Evolutionary conservation across 2,888 invertebrate species (phyloP).

Genomic region (Drosophila affinis): DNA sequence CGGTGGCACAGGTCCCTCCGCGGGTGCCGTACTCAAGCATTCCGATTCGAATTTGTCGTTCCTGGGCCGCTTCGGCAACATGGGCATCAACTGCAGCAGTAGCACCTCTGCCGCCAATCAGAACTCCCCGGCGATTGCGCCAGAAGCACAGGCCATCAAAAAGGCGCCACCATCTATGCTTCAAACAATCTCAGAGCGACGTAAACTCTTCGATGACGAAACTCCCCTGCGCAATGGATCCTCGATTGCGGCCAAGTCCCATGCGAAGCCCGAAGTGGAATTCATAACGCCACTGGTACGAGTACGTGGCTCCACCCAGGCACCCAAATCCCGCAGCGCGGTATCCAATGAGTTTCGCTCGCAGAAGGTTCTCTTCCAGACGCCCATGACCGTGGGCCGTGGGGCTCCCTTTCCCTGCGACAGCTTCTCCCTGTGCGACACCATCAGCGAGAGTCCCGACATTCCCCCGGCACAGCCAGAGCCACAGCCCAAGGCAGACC

Average conservation of each 20-base stretch:
- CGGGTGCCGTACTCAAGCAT: slow-evolving; percentile 37
- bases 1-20: slow-evolving; percentile 10
- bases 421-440: slow-evolving; percentile 81
- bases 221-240: slow-evolving; percentile 64
- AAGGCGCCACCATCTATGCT: slow-evolving; percentile 44
- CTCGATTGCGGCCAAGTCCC: slow-evolving; percentile 15
- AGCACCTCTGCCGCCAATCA: slow-evolving; percentile 15
- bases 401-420: slow-evolving; percentile 74
- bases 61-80: slow-evolving; percentile 71
- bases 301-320: slow-evolving; percentile 67
- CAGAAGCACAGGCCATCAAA: slow-evolving; percentile 33
- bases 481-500: slow-evolving; percentile 11
- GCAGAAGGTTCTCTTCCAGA: slow-evolving; percentile 83
- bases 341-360: slow-evolving; percentile 81
- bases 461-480: slow-evolving; percentile 42
- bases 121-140: slow-evolving; percentile 14
- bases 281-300: slow-evolving; percentile 82
- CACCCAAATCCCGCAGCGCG: slow-evolving; percentile 53
- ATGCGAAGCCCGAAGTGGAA: slow-evolving; percentile 59
- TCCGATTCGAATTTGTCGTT: slow-evolving; percentile 72
- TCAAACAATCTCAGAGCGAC: slow-evolving; percentile 45
- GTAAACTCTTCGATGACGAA: slow-evolving; percentile 49
- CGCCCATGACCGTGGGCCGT: slow-evolving; percentile 82
- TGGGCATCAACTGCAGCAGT: slow-evolving; percentile 68
- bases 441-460: slow-evolving; percentile 76